Percentiles rank a stretch among this genome's conserved stretches.
phyloP scores from a whole-genome alignment of 2,888 invertebrate genomes.

The Drosophila antonietae region DNA sequence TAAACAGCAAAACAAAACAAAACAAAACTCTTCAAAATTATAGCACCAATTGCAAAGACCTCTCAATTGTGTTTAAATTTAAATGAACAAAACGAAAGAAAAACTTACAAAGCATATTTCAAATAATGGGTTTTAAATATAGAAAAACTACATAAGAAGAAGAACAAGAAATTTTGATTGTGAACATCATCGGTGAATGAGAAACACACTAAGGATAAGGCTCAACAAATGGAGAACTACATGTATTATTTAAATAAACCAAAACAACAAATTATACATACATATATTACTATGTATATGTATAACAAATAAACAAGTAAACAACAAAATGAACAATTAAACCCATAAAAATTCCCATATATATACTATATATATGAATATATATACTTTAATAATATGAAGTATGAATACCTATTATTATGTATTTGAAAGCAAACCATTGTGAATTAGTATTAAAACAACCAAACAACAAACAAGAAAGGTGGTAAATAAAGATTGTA shows the following conservation, averaged over 20 bases:
- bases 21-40: constrained; percentile 25
- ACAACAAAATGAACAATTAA: constrained; percentile 15
- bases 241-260: constrained; percentile 46
- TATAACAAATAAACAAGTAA: constrained; percentile 5
- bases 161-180: constrained; percentile 32
- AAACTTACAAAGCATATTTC: constrained; percentile 40
- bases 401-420: constrained; percentile 74
- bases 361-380: constrained; percentile 41
- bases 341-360: constrained; percentile 51
- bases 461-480: constrained; percentile 62
- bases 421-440: constrained; percentile 76
- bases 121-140: constrained; percentile 52
- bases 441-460: constrained; percentile 77
- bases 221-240: constrained; percentile 51
- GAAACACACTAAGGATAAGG: constrained; percentile 50
- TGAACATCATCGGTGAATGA: constrained; percentile 34
- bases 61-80: constrained; percentile 44
- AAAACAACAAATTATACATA: constrained; percentile 20
- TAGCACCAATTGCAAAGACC: constrained; percentile 31
- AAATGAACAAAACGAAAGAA: constrained; percentile 23
- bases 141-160: constrained; percentile 45
- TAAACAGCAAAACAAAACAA: constrained; percentile 3
- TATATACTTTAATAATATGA: constrained; percentile 59
- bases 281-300: constrained; percentile 12
- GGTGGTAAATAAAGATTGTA: constrained; percentile 69